phyloP scores from a whole-genome alignment of 2,797 vertebrate species.

The Xenentodon cancila region DNA sequence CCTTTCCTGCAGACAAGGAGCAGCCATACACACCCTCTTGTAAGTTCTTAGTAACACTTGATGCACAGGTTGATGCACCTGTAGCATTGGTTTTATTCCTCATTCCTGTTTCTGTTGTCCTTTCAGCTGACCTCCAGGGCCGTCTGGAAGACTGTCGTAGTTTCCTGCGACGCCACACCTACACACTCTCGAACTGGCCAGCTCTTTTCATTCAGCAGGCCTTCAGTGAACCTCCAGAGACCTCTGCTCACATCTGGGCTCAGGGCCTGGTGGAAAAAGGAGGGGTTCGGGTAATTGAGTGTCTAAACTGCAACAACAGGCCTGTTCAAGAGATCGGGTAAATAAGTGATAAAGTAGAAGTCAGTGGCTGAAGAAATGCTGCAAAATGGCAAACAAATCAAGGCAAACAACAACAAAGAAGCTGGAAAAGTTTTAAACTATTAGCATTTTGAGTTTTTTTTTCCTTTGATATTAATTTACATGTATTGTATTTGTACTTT shows the following conservation, averaged over 20 bases:
- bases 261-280: slow-evolving; percentile 55
- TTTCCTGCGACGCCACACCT: slow-evolving; percentile 81
- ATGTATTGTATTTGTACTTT: slow-evolving; percentile 1
- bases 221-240: slow-evolving; percentile 78
- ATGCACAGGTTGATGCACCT: background rate
- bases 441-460: background rate
- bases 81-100: background rate
- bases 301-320: slow-evolving; percentile 67
- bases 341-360: background rate
- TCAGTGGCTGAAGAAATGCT: too few species aligned
- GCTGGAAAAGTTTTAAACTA: background rate
- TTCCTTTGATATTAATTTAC: too few species aligned
- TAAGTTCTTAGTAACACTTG: slow-evolving; percentile 27
- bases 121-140: slow-evolving; percentile 20
- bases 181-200: slow-evolving; percentile 82
- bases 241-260: slow-evolving; percentile 79
- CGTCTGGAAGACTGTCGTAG: slow-evolving; percentile 62
- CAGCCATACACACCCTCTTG: background rate
- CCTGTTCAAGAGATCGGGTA: slow-evolving; percentile 60
- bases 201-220: slow-evolving; percentile 86
- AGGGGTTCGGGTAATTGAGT: slow-evolving; percentile 56
- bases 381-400: too few species aligned
- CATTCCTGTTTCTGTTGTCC: background rate
- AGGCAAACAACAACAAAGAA: too few species aligned
- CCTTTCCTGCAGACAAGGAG: slow-evolving; percentile 41